These are phyloP conservation scores for Triops longicaudatus DNA, from an alignment of 1,140 invertebrate species.

Conservation along the genomic window DNA sequence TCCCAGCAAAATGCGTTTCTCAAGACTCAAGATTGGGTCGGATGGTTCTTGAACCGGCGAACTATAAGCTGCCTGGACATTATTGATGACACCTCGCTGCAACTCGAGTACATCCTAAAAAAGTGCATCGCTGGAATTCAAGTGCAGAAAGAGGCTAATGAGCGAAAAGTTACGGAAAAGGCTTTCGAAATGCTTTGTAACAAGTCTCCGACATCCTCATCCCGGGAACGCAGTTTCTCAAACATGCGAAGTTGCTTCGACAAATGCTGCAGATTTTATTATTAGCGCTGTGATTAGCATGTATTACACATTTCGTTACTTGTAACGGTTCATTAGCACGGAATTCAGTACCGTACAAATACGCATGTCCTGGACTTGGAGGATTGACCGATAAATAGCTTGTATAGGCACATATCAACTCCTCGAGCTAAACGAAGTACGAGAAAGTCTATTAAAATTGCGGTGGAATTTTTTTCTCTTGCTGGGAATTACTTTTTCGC, in stretches of 20 bases:
- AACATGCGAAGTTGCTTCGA: not conserved
- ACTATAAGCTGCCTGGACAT: not conserved
- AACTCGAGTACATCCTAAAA: not conserved
- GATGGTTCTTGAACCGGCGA: not conserved
- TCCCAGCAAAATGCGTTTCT: not conserved
- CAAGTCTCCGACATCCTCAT: not conserved
- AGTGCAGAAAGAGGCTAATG: not conserved
- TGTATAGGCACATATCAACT: not conserved
- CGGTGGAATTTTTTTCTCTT: not conserved
- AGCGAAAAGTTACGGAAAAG: not conserved
- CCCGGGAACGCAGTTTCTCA: not conserved
- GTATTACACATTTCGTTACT: not conserved
- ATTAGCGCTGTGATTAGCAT: not conserved
- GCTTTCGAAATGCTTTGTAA: not conserved
- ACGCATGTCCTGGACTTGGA: not conserved
- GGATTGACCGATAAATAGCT: not conserved
- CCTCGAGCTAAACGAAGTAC: not conserved
- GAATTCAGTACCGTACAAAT: not conserved
- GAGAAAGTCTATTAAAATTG: not conserved
- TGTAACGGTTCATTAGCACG: not conserved
- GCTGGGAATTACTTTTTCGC: not conserved
- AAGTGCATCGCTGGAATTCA: not conserved
- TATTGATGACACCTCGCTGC: not conserved
- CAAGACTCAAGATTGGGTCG: not conserved
- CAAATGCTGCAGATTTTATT: not conserved